phyloP scores from a whole-genome alignment of 2,888 invertebrate genomes.

The Lepas anatifera region DNA sequence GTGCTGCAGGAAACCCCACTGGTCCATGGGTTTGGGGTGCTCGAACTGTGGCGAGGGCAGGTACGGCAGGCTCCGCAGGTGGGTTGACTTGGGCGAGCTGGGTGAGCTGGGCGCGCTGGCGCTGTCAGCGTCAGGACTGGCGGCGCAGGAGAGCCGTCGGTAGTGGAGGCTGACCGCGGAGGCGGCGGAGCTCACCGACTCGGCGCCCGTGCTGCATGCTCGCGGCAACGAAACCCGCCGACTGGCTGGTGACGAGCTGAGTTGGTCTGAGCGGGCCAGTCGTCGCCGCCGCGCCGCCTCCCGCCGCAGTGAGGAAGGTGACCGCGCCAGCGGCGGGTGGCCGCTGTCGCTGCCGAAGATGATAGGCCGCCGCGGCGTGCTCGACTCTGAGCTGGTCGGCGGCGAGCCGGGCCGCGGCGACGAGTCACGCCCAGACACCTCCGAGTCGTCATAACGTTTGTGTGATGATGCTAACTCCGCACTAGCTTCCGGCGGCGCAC shows the following conservation, averaged over 20 bases:
- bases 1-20: no score
- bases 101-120: constrained; percentile 8
- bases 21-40: no score
- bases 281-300: constrained; percentile 13
- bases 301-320: constrained; percentile 14
- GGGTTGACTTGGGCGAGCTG: no score
- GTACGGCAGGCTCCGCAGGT: no score
- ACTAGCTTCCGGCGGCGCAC: background rate
- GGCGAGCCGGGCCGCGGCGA: no score
- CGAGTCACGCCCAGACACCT: no score
- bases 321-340: constrained; percentile 16
- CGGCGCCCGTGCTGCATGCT: constrained; percentile 1
- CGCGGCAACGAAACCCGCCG: background rate
- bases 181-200: background rate
- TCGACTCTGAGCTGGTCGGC: constrained; percentile 48
- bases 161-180: constrained; percentile 6
- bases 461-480: no score
- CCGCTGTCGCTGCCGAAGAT: constrained; percentile 47
- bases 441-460: no score
- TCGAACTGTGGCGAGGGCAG: no score
- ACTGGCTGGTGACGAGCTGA: background rate
- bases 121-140: constrained; percentile 16
- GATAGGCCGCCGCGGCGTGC: no score
- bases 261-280: constrained; percentile 7
- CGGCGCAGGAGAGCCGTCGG: constrained; percentile 5